A percentile compares a stretch with the other conserved stretches of the same genome.
phyloP scores from a whole-genome alignment of 2,797 vertebrate species.

The Galagoides demidoff region DNA sequence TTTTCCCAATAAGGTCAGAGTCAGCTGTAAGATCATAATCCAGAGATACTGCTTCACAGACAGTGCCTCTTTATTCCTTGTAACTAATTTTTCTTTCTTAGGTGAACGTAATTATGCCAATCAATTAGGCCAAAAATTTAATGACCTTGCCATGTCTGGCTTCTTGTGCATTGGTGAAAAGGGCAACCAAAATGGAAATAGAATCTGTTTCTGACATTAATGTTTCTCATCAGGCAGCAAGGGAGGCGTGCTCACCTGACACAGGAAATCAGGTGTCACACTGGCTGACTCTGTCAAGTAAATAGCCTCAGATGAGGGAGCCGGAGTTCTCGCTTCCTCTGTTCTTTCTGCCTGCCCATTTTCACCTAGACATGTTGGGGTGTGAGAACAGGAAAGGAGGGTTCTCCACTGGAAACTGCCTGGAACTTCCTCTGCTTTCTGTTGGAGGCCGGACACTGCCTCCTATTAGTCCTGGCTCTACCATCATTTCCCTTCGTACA shows the following conservation, averaged over 20 bases:
- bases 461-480: not conserved
- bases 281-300: not conserved
- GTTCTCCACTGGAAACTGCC: not conserved
- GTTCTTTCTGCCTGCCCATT: not conserved
- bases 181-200: constrained; percentile 1
- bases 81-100: not conserved
- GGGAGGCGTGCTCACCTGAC: not conserved
- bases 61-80: not conserved
- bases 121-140: not conserved
- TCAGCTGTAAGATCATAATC: not conserved
- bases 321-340: not conserved
- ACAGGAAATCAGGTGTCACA: constrained; percentile 2
- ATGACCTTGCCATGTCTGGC: not conserved
- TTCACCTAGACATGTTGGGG: not conserved
- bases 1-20: not conserved
- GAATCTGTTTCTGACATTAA: not conserved
- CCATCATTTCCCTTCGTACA: not conserved
- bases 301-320: not conserved
- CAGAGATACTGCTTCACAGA: not conserved
- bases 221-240: not conserved
- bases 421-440: not conserved
- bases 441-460: not conserved
- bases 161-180: not conserved
- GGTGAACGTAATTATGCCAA: not conserved
- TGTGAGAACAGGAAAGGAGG: not conserved